Conservation (phyloP, 2,888 invertebrate genomes). For the Germaria angustata region DNA sequence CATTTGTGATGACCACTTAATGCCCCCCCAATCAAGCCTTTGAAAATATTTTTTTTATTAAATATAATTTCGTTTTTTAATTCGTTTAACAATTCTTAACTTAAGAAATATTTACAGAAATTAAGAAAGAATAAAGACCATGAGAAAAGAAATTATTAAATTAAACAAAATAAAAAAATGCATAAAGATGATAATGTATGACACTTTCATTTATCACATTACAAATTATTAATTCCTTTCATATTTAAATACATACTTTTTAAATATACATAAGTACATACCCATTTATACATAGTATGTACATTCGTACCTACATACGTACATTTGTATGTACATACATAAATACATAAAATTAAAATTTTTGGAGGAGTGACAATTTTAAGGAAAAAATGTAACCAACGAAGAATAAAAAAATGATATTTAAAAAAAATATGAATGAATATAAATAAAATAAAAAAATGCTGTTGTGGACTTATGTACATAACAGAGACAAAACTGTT, state of each 20-base stretch:
- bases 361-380: neutral
- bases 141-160: constrained; percentile 52
- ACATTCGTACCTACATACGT: no score
- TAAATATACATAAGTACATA: no score
- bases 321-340: no score
- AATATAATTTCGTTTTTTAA: constrained; percentile 52
- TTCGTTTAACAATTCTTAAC: constrained; percentile 66
- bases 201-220: constrained; percentile 67
- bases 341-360: constrained; percentile 1
- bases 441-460: constrained; percentile 58
- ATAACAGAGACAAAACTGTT: constrained; percentile 15
- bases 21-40: no score
- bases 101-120: constrained; percentile 68
- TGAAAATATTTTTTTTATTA: no score
- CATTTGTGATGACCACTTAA: no score
- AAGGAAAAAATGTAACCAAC: neutral
- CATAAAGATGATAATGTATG: constrained; percentile 60
- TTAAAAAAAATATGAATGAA: constrained; percentile 26
- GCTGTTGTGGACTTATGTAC: constrained; percentile 17
- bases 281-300: no score
- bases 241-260: constrained; percentile 28
- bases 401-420: no score
- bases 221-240: constrained; percentile 22
- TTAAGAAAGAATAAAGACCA: constrained; percentile 54
- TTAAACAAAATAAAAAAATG: constrained; percentile 48